These are phyloP conservation scores for Spinibarbus caldwelli DNA, from an alignment of 2,797 vertebrate species.

Conservation along the genomic window DNA sequence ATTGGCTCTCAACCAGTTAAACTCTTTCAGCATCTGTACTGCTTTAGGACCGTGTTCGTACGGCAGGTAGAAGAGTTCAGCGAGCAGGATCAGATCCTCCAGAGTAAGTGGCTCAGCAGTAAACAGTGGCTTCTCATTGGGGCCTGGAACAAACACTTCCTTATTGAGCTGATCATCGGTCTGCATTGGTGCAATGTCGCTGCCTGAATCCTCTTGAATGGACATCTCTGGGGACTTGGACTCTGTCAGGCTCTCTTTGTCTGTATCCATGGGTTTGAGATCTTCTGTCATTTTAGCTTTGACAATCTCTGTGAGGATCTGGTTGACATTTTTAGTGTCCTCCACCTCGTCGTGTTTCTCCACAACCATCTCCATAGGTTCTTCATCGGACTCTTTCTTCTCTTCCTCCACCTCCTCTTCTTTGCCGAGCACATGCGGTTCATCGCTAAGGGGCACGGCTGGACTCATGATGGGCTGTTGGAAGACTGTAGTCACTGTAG, in stretches of 20 bases:
- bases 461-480: constrained; percentile 98
- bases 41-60: constrained; percentile 97
- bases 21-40: constrained; percentile 96
- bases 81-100: constrained; percentile 91
- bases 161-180: constrained; percentile 94
- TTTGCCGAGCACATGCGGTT: constrained; percentile 73
- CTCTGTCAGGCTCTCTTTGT: constrained; percentile 91
- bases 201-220: constrained; percentile 92
- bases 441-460: constrained; percentile 71
- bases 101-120: constrained; percentile 85
- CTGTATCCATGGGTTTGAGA: constrained; percentile 96
- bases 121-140: constrained; percentile 89
- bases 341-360: constrained; percentile 84
- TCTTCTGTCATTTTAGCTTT: constrained; percentile 92
- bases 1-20: constrained; percentile 97
- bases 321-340: constrained; percentile 81
- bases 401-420: constrained; percentile 76
- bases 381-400: constrained; percentile 83
- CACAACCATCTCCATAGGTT: constrained; percentile 88
- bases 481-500: constrained; percentile 95
- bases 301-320: constrained; percentile 84
- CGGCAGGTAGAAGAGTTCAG: constrained; percentile 97
- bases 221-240: constrained; percentile 92
- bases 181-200: constrained; percentile 96
- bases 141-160: constrained; percentile 91